Base-by-base conservation (phyloP, 2,113 vertebrate genomes). In the Dunckerocampus dactyliophorus region DNA sequence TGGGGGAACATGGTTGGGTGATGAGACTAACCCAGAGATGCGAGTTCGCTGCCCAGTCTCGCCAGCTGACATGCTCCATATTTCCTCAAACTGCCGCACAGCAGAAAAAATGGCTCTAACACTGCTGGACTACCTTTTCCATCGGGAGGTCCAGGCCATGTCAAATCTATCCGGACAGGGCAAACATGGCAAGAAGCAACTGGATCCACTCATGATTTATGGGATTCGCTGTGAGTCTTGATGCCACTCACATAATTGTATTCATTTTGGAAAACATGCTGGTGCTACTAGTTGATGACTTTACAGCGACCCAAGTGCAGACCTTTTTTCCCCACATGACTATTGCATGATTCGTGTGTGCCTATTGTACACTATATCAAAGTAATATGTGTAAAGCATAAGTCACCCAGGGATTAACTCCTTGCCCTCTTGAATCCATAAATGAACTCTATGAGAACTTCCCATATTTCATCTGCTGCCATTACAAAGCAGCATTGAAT, bases 91-190 rank as follows among this genome's bases (percentile, higher is more conserved):
- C 84, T 99, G 97, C 77, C 94, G 95, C 62, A 97, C 97, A 0
- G 94, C 97, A 0, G 97, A 99, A 90, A 99, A 99, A 87, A 98
- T 99, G 96, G 96, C 96, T 0, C 88, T 98, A 34, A 99, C 97
- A 0, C 84, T 99, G 71, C 88, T 99, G 15, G 97, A 99, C 74
- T 98, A 99, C 77, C 92, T 99, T 22, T 98, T 99, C 73, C 96
- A 98, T 72, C 93, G 97, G 0, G 97, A 99, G 81, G 91, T 98
- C 70, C 96, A 99, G 81, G 97, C 97, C 3, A 93, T 97, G 80
- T 98, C 96, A 78, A 99, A 99, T 87, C 94, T 98, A 6, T 98
- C 97, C 0, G 97, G 97, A 24, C 97, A 98, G 73, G 96, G 95
- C 21, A 98, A 97, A 81, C 97, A 98, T 0, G 95, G 97, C 76